These are phyloP conservation scores for Taxidea taxus DNA, from an alignment of 2,113 vertebrate genomes.

Conservation along the genomic window DNA sequence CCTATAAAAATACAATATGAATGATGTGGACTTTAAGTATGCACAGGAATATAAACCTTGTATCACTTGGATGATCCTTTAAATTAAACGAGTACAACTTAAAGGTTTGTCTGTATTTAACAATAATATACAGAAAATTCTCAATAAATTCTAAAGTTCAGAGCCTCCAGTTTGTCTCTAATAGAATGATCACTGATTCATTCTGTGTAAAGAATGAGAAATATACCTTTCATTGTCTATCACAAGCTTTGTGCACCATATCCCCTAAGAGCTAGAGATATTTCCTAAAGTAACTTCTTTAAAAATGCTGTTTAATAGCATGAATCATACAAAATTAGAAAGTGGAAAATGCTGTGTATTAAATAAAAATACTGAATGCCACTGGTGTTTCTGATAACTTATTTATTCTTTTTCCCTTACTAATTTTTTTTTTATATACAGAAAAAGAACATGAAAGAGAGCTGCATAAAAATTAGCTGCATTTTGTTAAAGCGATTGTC, in stretches of 20 bases:
- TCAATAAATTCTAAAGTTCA: neutral
- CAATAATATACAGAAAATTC: neutral
- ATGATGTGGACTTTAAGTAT: neutral
- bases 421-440: neutral
- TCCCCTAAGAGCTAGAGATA: neutral
- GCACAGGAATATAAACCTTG: neutral
- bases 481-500: slow-evolving; percentile 21
- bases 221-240: neutral
- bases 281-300: neutral
- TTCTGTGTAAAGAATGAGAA: neutral
- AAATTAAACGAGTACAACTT: neutral
- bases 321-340: neutral
- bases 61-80: neutral
- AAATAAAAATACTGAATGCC: neutral
- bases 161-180: neutral
- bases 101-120: neutral
- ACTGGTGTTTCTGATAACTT: neutral
- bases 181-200: neutral
- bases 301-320: neutral
- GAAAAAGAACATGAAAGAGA: neutral
- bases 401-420: neutral
- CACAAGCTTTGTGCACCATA: neutral
- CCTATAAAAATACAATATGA: neutral
- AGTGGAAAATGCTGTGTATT: neutral
- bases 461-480: neutral